Evolutionary conservation across 2,113 vertebrate species (phyloP).

Genomic region (Dicrurus megarhynchus): DNA sequence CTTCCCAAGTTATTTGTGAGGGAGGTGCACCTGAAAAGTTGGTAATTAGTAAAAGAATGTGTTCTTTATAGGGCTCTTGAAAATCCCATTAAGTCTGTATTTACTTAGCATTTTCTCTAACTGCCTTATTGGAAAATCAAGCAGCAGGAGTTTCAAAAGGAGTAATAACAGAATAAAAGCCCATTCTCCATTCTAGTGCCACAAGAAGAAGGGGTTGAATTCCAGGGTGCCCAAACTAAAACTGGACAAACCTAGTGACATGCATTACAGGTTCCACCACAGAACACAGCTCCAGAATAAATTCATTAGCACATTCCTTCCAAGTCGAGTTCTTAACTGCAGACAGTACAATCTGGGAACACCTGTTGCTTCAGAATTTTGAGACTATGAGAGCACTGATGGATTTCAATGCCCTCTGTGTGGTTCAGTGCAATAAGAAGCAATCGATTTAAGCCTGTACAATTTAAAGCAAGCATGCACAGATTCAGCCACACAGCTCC

Average conservation of each 20-base stretch:
- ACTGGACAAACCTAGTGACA: background rate
- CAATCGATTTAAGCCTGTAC: background rate
- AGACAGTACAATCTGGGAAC: background rate
- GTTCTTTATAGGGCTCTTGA: constrained; percentile 14
- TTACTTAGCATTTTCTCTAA: constrained; percentile 9
- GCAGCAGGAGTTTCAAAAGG: background rate
- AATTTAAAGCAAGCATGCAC: background rate
- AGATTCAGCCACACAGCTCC: background rate
- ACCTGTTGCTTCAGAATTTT: background rate
- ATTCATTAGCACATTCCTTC: background rate
- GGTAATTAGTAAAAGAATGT: constrained; percentile 15
- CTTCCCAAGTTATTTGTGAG: constrained; percentile 1
- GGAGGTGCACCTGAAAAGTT: constrained; percentile 23
- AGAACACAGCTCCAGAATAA: background rate
- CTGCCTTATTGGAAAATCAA: background rate
- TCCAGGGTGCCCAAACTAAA: background rate
- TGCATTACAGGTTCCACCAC: background rate
- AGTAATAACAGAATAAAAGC: background rate
- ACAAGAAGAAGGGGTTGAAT: background rate
- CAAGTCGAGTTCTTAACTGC: background rate
- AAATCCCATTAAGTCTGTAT: constrained; percentile 21
- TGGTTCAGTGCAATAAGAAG: background rate
- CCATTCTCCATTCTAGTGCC: background rate
- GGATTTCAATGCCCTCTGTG: background rate
- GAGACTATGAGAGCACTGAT: background rate